phyloP scores from a whole-genome alignment of 1,140 invertebrate genomes.

The Procambarus virginalis region DNA sequence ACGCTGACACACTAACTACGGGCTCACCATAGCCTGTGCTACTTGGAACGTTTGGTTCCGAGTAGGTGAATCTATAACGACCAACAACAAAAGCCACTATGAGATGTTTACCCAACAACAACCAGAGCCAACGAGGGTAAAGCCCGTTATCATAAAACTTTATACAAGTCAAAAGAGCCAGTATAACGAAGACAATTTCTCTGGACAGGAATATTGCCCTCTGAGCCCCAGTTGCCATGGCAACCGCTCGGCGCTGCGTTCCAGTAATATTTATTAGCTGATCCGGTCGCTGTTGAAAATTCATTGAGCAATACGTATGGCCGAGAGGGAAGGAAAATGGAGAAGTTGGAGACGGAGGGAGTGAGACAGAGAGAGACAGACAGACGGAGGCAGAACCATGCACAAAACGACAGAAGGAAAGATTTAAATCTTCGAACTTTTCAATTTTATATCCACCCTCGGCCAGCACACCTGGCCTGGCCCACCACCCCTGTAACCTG shows the following conservation, averaged over 20 bases:
- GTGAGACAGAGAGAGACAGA: not conserved
- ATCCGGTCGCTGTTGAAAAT: conserved; percentile 19
- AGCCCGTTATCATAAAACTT: conserved; percentile 1
- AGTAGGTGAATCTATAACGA: too few species aligned
- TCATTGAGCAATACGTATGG: not conserved
- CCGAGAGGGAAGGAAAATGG: not conserved
- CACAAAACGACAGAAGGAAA: too few species aligned
- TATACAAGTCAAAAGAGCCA: conserved; percentile 25
- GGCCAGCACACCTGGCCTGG: too few species aligned
- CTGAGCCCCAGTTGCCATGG: not conserved
- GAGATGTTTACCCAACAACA: not conserved
- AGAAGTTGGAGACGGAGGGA: not conserved
- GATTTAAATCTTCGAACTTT: too few species aligned
- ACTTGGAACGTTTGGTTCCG: too few species aligned
- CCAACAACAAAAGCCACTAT: not conserved
- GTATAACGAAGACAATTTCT: not conserved
- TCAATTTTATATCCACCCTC: too few species aligned
- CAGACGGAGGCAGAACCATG: not conserved
- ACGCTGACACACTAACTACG: too few species aligned
- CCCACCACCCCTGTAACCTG: too few species aligned
- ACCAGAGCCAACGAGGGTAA: not conserved
- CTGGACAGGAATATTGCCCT: not conserved
- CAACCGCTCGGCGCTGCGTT: not conserved
- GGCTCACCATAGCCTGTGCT: too few species aligned
- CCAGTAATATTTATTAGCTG: conserved; percentile 18